Conservation (phyloP, 2,888 invertebrate genomes). For the Meiosimyza decipiens region DNA sequence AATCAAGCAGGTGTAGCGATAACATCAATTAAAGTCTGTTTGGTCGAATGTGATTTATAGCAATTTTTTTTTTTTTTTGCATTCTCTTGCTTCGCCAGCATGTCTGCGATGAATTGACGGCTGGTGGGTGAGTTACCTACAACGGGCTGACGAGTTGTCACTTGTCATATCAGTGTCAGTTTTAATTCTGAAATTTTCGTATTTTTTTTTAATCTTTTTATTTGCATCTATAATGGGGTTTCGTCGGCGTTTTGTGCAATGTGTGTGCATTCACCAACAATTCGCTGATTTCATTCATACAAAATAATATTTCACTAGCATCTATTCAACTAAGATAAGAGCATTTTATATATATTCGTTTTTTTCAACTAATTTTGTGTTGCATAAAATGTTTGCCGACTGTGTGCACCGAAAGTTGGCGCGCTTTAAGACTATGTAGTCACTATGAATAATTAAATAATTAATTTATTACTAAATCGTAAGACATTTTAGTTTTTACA, state of each 20-base stretch:
- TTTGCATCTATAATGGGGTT: background rate
- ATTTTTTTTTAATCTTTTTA: background rate
- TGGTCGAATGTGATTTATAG: background rate
- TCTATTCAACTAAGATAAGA: too few relatives aligned
- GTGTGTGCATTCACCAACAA: background rate
- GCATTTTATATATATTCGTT: too few relatives aligned
- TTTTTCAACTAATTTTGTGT: too few relatives aligned
- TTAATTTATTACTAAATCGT: too few relatives aligned
- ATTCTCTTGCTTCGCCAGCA: constrained; percentile 8
- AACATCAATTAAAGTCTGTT: background rate
- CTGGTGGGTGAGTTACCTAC: constrained; percentile 10
- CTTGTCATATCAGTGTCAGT: constrained; percentile 22
- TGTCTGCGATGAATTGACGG: constrained; percentile 23
- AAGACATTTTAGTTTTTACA: too few relatives aligned
- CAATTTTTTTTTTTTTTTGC: too few relatives aligned
- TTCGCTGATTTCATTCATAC: background rate
- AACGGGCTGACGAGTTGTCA: constrained; percentile 22
- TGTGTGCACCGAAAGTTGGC: too few relatives aligned
- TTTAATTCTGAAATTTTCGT: background rate
- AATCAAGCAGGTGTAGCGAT: background rate
- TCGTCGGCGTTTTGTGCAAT: background rate
- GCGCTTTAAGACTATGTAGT: too few relatives aligned
- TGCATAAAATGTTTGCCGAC: too few relatives aligned
- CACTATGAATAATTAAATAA: too few relatives aligned
- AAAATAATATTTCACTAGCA: too few relatives aligned